Evolutionary conservation across 2,113 vertebrate species (phyloP).

Genomic region (Cheirogaleus medius): DNA sequence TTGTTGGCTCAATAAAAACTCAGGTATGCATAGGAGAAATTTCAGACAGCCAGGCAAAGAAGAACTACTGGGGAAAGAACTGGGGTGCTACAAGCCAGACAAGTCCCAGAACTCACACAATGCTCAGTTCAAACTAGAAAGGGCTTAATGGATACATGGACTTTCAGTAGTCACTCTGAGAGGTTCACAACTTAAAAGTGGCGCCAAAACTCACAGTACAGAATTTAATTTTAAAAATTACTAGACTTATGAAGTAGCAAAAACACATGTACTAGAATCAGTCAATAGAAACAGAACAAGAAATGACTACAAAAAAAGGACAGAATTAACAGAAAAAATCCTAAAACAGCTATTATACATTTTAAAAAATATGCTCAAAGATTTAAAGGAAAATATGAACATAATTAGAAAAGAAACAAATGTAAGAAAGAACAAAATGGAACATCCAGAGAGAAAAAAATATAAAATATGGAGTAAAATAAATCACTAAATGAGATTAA

Average conservation of each 20-base stretch:
- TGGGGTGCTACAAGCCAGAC: background rate
- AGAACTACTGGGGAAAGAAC: background rate
- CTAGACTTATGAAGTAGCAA: background rate
- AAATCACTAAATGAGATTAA: background rate
- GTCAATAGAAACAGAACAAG: background rate
- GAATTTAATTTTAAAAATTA: background rate
- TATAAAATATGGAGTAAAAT: background rate
- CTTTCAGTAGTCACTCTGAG: background rate
- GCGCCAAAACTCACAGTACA: background rate
- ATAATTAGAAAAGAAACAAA: background rate
- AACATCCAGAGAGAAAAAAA: background rate
- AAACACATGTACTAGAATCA: background rate
- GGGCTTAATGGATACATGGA: too few species aligned
- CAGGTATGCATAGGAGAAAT: background rate
- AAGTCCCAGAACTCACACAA: background rate
- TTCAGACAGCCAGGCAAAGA: background rate
- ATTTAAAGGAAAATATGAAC: background rate
- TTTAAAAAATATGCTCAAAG: background rate
- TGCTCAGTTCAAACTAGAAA: background rate
- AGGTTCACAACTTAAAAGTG: background rate
- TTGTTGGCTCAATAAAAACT: background rate
- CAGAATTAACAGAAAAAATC: background rate
- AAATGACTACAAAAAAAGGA: background rate
- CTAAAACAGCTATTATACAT: background rate
- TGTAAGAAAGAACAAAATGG: background rate